phyloP scores from a whole-genome alignment of 2,113 vertebrate genomes.

The Phaethon lepturus region DNA sequence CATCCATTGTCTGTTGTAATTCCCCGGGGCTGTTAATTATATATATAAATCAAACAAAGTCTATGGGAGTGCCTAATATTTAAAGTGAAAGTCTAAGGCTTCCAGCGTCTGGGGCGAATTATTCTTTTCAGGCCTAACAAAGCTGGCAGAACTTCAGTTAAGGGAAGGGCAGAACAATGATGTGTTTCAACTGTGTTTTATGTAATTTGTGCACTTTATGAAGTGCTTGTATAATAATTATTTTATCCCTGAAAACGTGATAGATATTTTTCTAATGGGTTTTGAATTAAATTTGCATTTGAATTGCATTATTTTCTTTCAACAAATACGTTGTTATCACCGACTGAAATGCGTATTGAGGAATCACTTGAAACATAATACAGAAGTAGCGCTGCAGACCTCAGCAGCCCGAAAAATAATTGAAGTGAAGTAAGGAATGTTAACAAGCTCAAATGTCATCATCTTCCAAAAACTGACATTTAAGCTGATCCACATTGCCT shows the following conservation, averaged over 20 bases:
- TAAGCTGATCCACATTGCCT: constrained; percentile 38
- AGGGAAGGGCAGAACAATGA: constrained; percentile 34
- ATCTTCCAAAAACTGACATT: constrained; percentile 77
- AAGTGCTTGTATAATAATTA: constrained; percentile 2
- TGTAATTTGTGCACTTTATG: constrained; percentile 22
- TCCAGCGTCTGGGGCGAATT: constrained; percentile 14
- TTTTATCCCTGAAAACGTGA: constrained; percentile 24
- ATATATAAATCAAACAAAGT: constrained; percentile 48
- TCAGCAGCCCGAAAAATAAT: constrained; percentile 74
- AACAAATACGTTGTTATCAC: constrained; percentile 35
- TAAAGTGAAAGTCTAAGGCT: constrained; percentile 64
- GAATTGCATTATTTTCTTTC: constrained; percentile 31
- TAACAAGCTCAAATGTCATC: constrained; percentile 79
- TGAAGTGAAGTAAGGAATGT: constrained; percentile 78
- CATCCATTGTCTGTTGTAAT: constrained; percentile 37
- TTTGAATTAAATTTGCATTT: constrained; percentile 58
- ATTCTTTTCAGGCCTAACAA: constrained; percentile 54
- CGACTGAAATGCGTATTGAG: constrained; percentile 29
- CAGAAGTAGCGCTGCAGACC: constrained; percentile 32
- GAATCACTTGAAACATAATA: constrained; percentile 70
- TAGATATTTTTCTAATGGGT: constrained; percentile 25
- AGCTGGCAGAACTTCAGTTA: constrained; percentile 56
- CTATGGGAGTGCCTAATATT: constrained; percentile 39
- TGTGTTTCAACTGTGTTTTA: constrained; percentile 44
- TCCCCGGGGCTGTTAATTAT: constrained; percentile 48